Percentiles rank a stretch among this genome's conserved stretches.
These are phyloP conservation scores for Lottia scabra DNA, from an alignment of 2,888 invertebrate species.

Conservation along the genomic window DNA sequence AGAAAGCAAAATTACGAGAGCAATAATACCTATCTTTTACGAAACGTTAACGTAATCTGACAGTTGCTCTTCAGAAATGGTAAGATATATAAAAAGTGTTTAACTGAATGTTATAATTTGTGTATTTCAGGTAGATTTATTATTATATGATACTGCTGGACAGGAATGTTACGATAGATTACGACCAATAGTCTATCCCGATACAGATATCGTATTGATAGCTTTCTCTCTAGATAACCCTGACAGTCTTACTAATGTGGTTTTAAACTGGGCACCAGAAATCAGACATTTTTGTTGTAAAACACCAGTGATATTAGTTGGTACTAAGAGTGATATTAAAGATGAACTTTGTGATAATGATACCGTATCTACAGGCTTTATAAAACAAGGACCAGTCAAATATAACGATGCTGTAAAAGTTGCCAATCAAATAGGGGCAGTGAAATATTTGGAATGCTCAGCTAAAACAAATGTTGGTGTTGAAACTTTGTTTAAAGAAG, in stretches of 20 bases:
- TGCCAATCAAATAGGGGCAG: slow-evolving; percentile 21
- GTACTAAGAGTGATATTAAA: slow-evolving; percentile 33
- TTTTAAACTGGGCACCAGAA: slow-evolving; percentile 31
- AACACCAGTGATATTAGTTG: slow-evolving; percentile 29
- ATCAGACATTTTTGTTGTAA: slow-evolving; percentile 30
- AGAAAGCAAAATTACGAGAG: too few relatives aligned
- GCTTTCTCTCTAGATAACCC: slow-evolving; percentile 31
- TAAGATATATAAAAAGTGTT: too few relatives aligned
- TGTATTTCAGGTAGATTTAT: slow-evolving; percentile 18
- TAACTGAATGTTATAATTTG: too few relatives aligned
- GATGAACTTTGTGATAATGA: neutral
- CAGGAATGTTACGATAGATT: slow-evolving; percentile 36
- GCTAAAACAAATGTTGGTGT: slow-evolving; percentile 23
- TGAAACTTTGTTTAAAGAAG: slow-evolving; percentile 8
- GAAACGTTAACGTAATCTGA: too few relatives aligned
- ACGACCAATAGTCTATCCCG: slow-evolving; percentile 29
- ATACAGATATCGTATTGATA: slow-evolving; percentile 30
- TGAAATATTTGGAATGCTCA: slow-evolving; percentile 28
- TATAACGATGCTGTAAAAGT: slow-evolving; percentile 19
- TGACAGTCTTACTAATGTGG: slow-evolving; percentile 28
- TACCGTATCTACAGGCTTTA: neutral
- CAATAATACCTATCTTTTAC: neutral
- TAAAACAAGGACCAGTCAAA: slow-evolving; percentile 3
- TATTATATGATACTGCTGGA: slow-evolving; percentile 24
- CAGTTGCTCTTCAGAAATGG: too few relatives aligned